Evolutionary conservation across 2,888 invertebrate genomes (phyloP).

Genomic region (Polymixis lichenea): DNA sequence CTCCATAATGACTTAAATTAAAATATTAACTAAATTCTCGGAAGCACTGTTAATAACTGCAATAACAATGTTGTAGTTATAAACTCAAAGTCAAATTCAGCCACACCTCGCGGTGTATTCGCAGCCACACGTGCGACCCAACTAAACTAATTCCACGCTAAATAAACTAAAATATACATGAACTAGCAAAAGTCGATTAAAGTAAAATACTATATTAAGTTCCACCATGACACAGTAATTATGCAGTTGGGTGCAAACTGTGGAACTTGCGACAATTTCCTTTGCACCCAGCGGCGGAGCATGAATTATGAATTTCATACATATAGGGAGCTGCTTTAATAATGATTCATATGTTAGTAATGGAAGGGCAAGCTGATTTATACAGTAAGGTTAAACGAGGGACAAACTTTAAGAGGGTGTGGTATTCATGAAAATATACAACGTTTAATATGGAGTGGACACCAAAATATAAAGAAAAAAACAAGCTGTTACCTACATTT

Average conservation of each 20-base stretch:
- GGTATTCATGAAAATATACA: too few species aligned
- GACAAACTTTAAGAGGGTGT: too few species aligned
- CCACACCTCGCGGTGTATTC: neutral
- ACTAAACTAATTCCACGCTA: slow-evolving; percentile 41
- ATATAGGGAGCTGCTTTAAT: slow-evolving; percentile 23
- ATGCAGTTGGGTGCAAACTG: slow-evolving; percentile 43
- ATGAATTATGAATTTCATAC: slow-evolving; percentile 47
- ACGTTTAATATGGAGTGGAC: too few species aligned
- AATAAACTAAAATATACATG: slow-evolving; percentile 34
- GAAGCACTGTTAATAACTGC: slow-evolving; percentile 7
- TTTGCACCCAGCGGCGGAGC: slow-evolving; percentile 19
- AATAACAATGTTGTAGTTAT: slow-evolving; percentile 15
- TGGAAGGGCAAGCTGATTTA: neutral
- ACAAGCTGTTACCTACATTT: too few species aligned
- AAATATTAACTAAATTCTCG: neutral
- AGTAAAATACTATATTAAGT: slow-evolving; percentile 44
- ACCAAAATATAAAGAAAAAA: too few species aligned
- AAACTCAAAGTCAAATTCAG: slow-evolving; percentile 16
- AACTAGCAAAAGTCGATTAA: slow-evolving; percentile 38
- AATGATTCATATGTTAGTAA: slow-evolving; percentile 2
- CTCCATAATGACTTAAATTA: neutral
- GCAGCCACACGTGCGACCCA: slow-evolving; percentile 10
- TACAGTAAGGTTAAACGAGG: too few species aligned
- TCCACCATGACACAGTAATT: slow-evolving; percentile 45
- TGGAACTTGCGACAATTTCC: slow-evolving; percentile 44